A percentile compares a stretch with the other conserved stretches of the same genome.
phyloP scores from a whole-genome alignment of 2,113 vertebrate species.

The Clarias gariepinus region DNA sequence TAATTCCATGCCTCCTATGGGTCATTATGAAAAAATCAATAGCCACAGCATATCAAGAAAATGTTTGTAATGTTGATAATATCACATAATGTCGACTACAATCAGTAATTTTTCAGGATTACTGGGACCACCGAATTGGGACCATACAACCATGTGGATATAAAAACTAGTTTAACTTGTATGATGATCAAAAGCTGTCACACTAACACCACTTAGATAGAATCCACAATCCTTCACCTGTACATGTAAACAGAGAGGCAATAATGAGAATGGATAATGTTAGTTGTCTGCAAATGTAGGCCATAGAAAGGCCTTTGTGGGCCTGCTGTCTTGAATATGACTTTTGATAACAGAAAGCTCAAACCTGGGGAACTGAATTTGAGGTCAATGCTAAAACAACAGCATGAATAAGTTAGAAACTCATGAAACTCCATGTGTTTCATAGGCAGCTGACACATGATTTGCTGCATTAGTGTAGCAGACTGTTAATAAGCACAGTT shows the following conservation, averaged over 20 bases:
- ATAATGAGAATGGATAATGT: constrained; percentile 36
- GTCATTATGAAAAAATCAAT: background rate
- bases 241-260: constrained; percentile 17
- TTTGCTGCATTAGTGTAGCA: background rate
- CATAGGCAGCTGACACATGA: background rate
- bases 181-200: constrained; percentile 15
- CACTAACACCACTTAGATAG: constrained; percentile 19
- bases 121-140: background rate
- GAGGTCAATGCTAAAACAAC: constrained; percentile 20
- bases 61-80: background rate
- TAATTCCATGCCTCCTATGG: too few relatives aligned
- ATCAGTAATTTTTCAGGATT: constrained; percentile 27
- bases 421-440: background rate
- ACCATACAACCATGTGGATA: background rate
- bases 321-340: constrained; percentile 7
- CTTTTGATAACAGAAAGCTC: constrained; percentile 25
- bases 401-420: constrained; percentile 4
- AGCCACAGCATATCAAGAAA: background rate
- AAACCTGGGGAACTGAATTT: constrained; percentile 34
- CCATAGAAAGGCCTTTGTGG: constrained; percentile 14
- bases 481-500: background rate
- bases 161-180: background rate
- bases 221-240: constrained; percentile 24
- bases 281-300: constrained; percentile 26
- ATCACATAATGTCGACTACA: background rate